Conservation (phyloP, 1,140 invertebrate species). For the Gonatopus flavifemur region DNA sequence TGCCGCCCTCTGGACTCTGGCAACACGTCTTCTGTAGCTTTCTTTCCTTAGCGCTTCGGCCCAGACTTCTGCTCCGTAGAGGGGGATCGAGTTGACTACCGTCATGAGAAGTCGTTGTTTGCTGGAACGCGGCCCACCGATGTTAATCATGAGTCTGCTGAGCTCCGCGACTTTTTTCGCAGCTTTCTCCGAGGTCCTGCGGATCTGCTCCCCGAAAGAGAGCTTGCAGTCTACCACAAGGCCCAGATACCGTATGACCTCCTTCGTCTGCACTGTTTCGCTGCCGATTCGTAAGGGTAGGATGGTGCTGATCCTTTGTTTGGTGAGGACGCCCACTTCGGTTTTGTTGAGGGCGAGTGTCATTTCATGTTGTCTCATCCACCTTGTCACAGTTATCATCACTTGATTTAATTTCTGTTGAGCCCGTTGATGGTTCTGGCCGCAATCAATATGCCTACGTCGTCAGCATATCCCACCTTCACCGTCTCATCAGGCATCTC, state of each 20-base stretch:
- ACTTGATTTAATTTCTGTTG: slow-evolving; percentile 14
- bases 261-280: slow-evolving; percentile 6
- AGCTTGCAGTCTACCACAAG: slow-evolving; percentile 17
- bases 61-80: no score
- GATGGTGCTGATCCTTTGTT: slow-evolving; percentile 1
- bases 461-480: slow-evolving; percentile 36
- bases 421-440: slow-evolving; percentile 10
- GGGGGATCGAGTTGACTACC: slow-evolving; percentile 22
- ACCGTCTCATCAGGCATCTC: slow-evolving; percentile 17
- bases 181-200: slow-evolving; percentile 12
- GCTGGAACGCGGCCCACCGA: slow-evolving; percentile 21
- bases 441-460: slow-evolving; percentile 27
- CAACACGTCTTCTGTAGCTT: slow-evolving; percentile 16
- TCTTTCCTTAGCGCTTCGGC: slow-evolving; percentile 13
- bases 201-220: slow-evolving; percentile 19
- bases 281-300: not conserved
- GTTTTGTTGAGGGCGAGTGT: slow-evolving; percentile 24
- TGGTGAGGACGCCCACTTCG: slow-evolving; percentile 19
- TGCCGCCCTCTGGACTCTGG: slow-evolving; percentile 20
- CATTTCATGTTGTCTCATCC: slow-evolving; percentile 20
- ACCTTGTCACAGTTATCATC: slow-evolving; percentile 5
- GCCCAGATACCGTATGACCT: slow-evolving; percentile 23
- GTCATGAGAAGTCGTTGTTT: slow-evolving; percentile 25
- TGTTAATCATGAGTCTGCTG: slow-evolving; percentile 27
- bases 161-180: slow-evolving; percentile 12